Evolutionary conservation across 2,797 vertebrate genomes (phyloP), one percentile per base, ranked within the genome.

Genomic region (Avahi laniger): DNA sequence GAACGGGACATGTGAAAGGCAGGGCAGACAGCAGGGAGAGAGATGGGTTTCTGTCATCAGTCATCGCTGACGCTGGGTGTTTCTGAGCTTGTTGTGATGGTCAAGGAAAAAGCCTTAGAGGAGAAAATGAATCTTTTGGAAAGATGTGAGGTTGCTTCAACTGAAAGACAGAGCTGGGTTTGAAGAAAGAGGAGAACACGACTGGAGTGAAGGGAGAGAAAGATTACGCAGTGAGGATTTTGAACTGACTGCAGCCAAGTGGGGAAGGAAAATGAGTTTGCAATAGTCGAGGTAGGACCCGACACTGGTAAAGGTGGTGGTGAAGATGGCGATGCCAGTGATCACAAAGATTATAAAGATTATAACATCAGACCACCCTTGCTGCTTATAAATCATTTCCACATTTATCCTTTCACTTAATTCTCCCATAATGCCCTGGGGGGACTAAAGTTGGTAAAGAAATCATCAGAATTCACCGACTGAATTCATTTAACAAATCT

Each of bases 61-160:
- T 89, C 93, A 91, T 43, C 0, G 0, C 80, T 75, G 88, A 89
- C 69, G 30, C n/a, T 38, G 93, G 50, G 73, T 46, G 72, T 80
- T 94, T 96, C 91, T 91, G 88, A 95, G 90, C 73, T 70, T 86
- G 87, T 89, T 89, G 76, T 84, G 84, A 79, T 89, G 94, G 82
- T 87, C 93, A 92, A 93, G 88, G 79, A 92, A 93, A 97, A 95
- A 73, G 52, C 43, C 81, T 96, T 76, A 57, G 67, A 96, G 78
- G 82, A 93, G 28, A 94, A 95, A 95, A 95, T 65, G 93, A 95
- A 87, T 84, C 89, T 91, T 94, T 61, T 75, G 48, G 88, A 78
- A 91, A 95, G 80, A 59, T 46, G 35, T 80, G 88, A 97, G n/a
- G 18, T 50, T 22, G 5, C 80, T 95, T 90, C 67, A 91, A 81